Evolutionary conservation across 2,797 vertebrate genomes (phyloP).

Genomic region (Pantherophis alleghaniensis): DNA sequence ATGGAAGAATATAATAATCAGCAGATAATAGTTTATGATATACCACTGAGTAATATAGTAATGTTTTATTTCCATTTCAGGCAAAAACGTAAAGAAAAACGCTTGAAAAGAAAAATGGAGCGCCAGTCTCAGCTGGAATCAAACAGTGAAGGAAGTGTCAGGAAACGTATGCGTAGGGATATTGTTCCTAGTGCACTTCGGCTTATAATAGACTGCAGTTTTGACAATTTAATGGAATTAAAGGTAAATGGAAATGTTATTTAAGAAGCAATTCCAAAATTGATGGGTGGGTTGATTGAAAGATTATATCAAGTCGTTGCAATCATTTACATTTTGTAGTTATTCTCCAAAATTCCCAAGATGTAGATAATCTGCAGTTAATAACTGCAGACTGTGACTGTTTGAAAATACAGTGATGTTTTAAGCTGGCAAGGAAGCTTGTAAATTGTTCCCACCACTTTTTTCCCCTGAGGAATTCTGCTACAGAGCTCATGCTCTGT

Average conservation of each 20-base stretch:
- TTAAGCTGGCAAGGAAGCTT: not conserved
- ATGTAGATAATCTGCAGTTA: not conserved
- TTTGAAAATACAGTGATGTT: not conserved
- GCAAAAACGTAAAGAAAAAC: conserved; percentile 89
- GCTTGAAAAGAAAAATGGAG: conserved; percentile 85
- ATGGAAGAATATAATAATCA: not conserved
- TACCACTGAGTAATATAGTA: not conserved
- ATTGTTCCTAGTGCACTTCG: conserved; percentile 78
- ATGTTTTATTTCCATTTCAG: conserved; percentile 65
- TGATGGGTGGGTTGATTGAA: not conserved
- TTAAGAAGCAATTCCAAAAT: not conserved
- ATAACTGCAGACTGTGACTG: not conserved
- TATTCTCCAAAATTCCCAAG: not conserved
- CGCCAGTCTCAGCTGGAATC: conserved; percentile 74
- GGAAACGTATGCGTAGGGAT: conserved; percentile 79
- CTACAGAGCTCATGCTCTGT: not conserved
- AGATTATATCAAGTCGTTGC: not conserved
- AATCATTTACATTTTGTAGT: not conserved
- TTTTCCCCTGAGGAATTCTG: not conserved
- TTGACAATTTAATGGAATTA: conserved; percentile 87
- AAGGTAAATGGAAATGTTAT: conserved; percentile 76
- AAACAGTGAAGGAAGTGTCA: conserved; percentile 57
- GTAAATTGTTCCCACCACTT: not conserved
- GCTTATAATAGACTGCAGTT: conserved; percentile 93
- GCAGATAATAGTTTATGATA: not conserved